These are phyloP conservation scores for Aldrovandia affinis DNA, from an alignment of 2,797 vertebrate genomes.

Conservation along the genomic window DNA sequence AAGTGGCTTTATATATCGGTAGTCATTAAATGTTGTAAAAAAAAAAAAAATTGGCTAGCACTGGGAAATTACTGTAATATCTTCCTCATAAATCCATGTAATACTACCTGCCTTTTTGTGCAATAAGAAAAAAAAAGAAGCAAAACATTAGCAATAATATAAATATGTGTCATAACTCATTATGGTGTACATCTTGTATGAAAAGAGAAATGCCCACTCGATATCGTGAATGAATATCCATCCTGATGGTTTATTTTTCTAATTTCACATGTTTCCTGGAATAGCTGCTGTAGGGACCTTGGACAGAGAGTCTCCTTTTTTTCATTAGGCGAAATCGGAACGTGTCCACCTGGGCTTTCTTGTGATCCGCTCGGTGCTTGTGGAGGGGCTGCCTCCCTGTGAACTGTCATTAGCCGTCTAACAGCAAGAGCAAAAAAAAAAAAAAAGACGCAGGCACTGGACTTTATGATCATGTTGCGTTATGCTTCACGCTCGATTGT, in stretches of 20 bases:
- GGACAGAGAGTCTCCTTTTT: not conserved
- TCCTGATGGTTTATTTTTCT: not conserved
- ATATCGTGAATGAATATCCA: not conserved
- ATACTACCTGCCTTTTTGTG: not conserved
- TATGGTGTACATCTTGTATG: constrained; percentile 2
- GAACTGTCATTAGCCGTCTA: not conserved
- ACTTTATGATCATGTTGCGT: not conserved
- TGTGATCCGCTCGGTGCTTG: not conserved
- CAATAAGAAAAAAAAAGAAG: not conserved
- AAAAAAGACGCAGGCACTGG: not conserved
- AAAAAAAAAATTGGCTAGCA: not conserved
- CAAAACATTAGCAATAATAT: constrained; percentile 16
- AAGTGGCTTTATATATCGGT: not conserved
- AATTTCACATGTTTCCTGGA: not conserved
- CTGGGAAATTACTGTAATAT: not conserved
- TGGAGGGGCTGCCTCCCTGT: not conserved
- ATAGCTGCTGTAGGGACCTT: not conserved
- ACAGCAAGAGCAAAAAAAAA: not conserved
- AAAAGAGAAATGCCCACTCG: not conserved
- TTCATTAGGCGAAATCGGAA: not conserved
- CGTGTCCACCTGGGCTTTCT: not conserved
- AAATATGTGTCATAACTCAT: constrained; percentile 15
- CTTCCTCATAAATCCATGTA: not conserved
- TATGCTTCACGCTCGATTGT: not conserved
- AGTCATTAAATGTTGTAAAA: constrained; percentile 7